Conservation (phyloP, 2,797 vertebrate species). For the Aeoliscus strigatus region DNA sequence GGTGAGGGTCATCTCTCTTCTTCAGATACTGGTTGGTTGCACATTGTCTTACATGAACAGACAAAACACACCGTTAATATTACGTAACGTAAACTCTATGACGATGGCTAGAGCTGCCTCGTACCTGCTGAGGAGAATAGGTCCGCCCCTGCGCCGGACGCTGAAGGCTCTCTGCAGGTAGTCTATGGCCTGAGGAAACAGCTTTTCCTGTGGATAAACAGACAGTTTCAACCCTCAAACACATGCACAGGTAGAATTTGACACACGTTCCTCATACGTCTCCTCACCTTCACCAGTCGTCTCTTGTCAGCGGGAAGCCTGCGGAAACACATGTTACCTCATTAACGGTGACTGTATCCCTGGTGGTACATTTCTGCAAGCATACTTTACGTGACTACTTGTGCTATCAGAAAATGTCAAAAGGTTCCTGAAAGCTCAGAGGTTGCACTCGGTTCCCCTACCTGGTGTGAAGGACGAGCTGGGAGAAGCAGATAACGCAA, state of each 20-base stretch:
- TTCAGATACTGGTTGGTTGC: conserved; percentile 88
- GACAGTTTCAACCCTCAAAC: no score
- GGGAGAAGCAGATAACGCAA: no score
- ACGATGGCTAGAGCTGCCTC: no score
- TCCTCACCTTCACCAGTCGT: conserved; percentile 64
- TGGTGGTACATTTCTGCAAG: no score
- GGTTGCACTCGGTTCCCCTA: no score
- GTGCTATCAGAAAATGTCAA: no score
- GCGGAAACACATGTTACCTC: conserved; percentile 8
- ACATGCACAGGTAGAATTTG: neutral
- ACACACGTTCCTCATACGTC: neutral
- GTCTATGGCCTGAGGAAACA: conserved; percentile 94
- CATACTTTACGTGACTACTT: no score
- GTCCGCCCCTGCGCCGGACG: conserved; percentile 80
- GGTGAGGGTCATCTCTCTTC: conserved; percentile 89
- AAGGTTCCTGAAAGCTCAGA: no score
- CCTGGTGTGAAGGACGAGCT: no score
- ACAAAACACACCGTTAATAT: no score
- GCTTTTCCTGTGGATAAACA: conserved; percentile 77
- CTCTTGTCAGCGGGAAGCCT: conserved; percentile 66
- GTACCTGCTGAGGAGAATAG: conserved; percentile 90
- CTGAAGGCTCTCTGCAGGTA: conserved; percentile 90
- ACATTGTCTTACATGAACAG: conserved; percentile 85
- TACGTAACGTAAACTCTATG: no score
- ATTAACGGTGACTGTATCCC: no score